Percentiles rank a stretch among this genome's conserved stretches.
Conservation (phyloP, 2,888 invertebrate species). For the Octonoba sinensis region DNA sequence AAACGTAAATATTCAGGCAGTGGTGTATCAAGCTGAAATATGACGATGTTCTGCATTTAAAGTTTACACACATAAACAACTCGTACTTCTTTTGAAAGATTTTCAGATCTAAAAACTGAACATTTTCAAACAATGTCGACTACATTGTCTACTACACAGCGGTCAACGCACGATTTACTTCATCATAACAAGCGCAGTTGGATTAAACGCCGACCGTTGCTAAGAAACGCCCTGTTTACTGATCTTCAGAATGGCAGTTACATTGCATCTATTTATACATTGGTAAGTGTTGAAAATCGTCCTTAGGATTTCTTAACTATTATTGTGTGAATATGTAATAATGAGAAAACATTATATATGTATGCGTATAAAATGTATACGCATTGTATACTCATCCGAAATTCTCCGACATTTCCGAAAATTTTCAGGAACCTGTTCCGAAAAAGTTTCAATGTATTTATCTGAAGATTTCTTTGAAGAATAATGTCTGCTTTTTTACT, state of each 20-base stretch:
- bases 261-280: slow-evolving; percentile 81
- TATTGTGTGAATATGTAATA: too few species aligned
- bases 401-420: too few species aligned
- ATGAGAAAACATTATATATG: too few species aligned
- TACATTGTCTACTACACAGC: slow-evolving; percentile 36
- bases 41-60: too few species aligned
- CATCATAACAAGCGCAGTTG: slow-evolving; percentile 48
- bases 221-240: slow-evolving; percentile 84
- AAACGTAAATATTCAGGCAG: neutral
- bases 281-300: slow-evolving; percentile 76
- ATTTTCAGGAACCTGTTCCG: too few species aligned
- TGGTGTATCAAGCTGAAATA: too few species aligned
- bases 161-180: slow-evolving; percentile 46
- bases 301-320: too few species aligned
- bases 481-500: too few species aligned
- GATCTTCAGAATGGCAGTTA: slow-evolving; percentile 88
- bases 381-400: too few species aligned
- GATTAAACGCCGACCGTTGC: slow-evolving; percentile 77
- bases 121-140: slow-evolving; percentile 27
- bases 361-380: too few species aligned
- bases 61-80: neutral
- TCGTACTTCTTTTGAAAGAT: neutral
- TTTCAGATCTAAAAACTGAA: neutral
- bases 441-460: too few species aligned
- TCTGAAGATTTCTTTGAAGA: too few species aligned